phyloP scores from a whole-genome alignment of 2,888 invertebrate species.

The Sturmia bella region DNA sequence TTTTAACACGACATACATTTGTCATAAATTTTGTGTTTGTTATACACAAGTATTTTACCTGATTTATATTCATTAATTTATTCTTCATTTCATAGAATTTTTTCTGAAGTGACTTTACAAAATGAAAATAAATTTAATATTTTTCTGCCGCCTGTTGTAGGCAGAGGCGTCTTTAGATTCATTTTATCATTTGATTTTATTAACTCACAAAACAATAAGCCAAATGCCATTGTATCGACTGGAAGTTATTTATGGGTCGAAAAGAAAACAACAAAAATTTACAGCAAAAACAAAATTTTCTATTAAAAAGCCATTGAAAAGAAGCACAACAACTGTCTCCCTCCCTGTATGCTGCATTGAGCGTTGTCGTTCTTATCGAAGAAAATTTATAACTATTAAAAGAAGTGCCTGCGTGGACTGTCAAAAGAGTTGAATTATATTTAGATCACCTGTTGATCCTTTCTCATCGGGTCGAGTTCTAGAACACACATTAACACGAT shows the following conservation, averaged over 20 bases:
- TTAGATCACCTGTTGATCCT: slow-evolving; percentile 70
- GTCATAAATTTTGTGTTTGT: no score
- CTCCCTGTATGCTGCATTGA: slow-evolving; percentile 8
- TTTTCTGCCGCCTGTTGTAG: slow-evolving; percentile 36
- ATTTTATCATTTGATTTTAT: slow-evolving; percentile 67
- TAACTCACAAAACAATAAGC: slow-evolving; percentile 42
- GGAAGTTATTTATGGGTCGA: slow-evolving; percentile 61
- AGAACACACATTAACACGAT: slow-evolving; percentile 17
- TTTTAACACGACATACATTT: no score
- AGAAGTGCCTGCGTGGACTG: slow-evolving; percentile 10
- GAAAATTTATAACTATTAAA: not conserved
- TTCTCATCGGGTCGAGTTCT: slow-evolving; percentile 37
- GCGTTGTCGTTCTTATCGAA: slow-evolving; percentile 49
- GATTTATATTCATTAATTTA: slow-evolving; percentile 23
- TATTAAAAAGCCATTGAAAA: slow-evolving; percentile 58
- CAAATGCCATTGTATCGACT: slow-evolving; percentile 44
- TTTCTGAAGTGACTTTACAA: slow-evolving; percentile 22
- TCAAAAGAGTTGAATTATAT: slow-evolving; percentile 39
- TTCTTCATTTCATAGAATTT: slow-evolving; percentile 16
- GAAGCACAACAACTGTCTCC: slow-evolving; percentile 3
- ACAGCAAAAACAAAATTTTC: slow-evolving; percentile 65
- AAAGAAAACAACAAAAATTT: slow-evolving; percentile 17
- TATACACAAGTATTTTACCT: no score
- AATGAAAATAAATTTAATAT: slow-evolving; percentile 59
- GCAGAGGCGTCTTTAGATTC: slow-evolving; percentile 63